Conservation (phyloP, 2,888 invertebrate genomes). For the Epirrita christyi region DNA sequence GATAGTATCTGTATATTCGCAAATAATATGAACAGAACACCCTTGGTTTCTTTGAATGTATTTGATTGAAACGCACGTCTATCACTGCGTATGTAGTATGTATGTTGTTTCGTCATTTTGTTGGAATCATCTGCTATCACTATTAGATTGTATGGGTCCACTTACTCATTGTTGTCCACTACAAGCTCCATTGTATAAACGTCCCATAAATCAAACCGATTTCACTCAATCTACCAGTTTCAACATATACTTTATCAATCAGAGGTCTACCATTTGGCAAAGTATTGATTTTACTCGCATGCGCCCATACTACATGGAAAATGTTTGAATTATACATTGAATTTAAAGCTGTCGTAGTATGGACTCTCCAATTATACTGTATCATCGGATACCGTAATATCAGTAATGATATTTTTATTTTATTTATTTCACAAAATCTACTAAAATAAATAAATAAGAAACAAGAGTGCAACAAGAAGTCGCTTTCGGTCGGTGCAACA, state of each 20-base stretch:
- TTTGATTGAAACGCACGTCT: conserved; percentile 2
- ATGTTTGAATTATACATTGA: conserved; percentile 7
- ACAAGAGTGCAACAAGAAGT: too few relatives aligned
- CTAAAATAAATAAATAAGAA: too few relatives aligned
- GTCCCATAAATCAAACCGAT: background rate
- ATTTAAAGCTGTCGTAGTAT: conserved; percentile 3
- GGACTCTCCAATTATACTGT: conserved; percentile 7
- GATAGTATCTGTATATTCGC: background rate
- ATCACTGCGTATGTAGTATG: too few relatives aligned
- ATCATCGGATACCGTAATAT: conserved; percentile 3
- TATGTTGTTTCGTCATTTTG: background rate
- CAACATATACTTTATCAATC: background rate
- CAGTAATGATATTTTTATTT: too few relatives aligned
- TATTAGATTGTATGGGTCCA: background rate
- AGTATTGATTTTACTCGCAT: conserved; percentile 12
- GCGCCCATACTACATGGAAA: background rate
- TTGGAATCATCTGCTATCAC: background rate
- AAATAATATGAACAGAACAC: background rate
- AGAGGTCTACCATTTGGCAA: conserved; percentile 2
- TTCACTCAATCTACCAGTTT: background rate
- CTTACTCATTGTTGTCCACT: background rate
- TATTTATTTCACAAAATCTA: too few relatives aligned
- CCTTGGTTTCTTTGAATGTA: conserved; percentile 7
- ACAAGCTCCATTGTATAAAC: too few relatives aligned
- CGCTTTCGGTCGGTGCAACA: too few relatives aligned